Conservation (phyloP, 2,113 vertebrate species). For the Ivindomyrus marchei region DNA sequence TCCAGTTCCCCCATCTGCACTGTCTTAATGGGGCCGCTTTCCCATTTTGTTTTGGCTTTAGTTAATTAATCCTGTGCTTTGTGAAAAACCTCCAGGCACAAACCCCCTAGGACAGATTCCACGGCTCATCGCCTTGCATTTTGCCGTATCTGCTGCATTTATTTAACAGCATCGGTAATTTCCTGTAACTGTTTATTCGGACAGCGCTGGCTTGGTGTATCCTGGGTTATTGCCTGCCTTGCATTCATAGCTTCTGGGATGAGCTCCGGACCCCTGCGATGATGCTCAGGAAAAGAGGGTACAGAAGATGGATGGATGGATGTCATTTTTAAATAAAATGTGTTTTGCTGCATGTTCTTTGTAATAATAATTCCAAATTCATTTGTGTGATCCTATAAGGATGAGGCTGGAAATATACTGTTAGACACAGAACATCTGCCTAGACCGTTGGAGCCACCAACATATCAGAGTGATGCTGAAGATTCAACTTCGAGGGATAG, state of each 20-base stretch:
- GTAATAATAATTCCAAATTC: not conserved
- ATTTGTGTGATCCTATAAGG: not conserved
- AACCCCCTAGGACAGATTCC: no score
- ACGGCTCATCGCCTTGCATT: not conserved
- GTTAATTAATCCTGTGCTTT: not conserved
- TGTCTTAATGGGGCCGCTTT: not conserved
- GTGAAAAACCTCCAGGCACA: not conserved
- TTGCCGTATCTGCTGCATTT: not conserved
- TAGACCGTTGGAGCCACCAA: not conserved
- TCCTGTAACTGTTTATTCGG: not conserved
- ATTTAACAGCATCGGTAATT: not conserved
- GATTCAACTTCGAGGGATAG: not conserved
- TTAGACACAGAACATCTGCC: not conserved
- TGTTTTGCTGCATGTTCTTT: not conserved
- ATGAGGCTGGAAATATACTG: not conserved
- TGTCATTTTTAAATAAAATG: not conserved
- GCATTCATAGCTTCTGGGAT: not conserved
- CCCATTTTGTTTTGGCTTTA: not conserved
- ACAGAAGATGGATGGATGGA: not conserved
- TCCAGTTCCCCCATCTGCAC: not conserved
- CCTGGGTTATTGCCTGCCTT: not conserved
- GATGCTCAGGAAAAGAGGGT: not conserved
- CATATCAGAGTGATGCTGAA: not conserved
- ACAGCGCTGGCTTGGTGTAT: not conserved
- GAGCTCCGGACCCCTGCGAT: not conserved